These are phyloP conservation scores for Pseudachorutes palmiensis DNA, from an alignment of 1,140 invertebrate genomes.

Conservation along the genomic window DNA sequence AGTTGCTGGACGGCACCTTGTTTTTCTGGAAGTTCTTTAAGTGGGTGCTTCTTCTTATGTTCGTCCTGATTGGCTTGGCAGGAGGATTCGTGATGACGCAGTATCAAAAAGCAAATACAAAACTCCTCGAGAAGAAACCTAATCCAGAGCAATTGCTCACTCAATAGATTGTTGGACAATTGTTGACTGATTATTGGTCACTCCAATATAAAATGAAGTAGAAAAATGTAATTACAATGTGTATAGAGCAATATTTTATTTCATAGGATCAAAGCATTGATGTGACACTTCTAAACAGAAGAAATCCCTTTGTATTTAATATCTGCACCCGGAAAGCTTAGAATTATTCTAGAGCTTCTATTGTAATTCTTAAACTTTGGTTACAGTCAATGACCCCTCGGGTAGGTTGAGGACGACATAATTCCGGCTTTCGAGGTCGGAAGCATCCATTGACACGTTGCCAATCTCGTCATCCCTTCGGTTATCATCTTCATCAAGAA, in stretches of 20 bases:
- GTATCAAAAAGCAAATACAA: neutral
- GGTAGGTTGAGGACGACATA: neutral
- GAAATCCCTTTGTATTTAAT: neutral
- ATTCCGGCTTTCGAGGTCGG: neutral
- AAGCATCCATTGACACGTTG: neutral
- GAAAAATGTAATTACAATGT: no score
- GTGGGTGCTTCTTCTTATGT: neutral
- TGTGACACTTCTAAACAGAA: no score
- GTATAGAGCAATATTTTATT: no score
- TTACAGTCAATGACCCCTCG: neutral
- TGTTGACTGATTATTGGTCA: no score
- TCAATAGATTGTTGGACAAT: no score
- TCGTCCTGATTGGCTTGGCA: neutral
- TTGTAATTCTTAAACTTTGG: neutral
- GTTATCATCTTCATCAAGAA: constrained; percentile 33
- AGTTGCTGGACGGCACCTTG: neutral
- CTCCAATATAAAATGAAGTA: no score
- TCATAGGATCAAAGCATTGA: no score
- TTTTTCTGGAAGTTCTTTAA: neutral
- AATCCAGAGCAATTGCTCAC: no score
- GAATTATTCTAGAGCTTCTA: neutral
- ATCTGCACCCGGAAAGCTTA: no score
- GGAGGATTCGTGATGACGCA: constrained; percentile 6
- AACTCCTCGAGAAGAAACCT: neutral
- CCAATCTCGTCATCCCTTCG: constrained; percentile 32